Conservation (phyloP, 2,888 invertebrate genomes). For the Macropis europaea region DNA sequence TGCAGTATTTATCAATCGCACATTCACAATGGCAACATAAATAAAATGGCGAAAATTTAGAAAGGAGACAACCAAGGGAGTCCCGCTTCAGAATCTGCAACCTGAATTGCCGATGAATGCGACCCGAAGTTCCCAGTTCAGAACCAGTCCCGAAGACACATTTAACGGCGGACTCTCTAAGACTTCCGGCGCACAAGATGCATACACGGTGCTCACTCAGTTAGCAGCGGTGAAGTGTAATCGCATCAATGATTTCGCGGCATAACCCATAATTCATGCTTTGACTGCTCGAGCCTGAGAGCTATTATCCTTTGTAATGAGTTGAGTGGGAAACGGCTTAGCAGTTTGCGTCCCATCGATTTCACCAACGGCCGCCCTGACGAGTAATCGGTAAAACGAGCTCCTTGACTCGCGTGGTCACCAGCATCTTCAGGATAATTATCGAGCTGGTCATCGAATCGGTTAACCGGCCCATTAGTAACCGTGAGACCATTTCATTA, state of each 20-base stretch:
- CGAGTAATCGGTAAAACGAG: conserved; percentile 9
- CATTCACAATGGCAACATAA: no score
- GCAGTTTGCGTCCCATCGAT: conserved; percentile 48
- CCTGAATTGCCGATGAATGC: conserved; percentile 1
- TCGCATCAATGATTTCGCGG: conserved; percentile 28
- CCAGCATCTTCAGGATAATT: conserved; percentile 14
- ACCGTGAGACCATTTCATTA: conserved; percentile 37
- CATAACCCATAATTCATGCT: conserved; percentile 37
- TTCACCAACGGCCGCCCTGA: conserved; percentile 24
- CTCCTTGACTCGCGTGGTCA: neutral
- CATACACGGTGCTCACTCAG: neutral
- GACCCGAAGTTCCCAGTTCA: no score
- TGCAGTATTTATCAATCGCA: no score
- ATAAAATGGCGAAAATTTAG: no score
- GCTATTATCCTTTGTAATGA: conserved; percentile 61
- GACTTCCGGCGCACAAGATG: neutral
- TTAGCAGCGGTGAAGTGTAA: conserved; percentile 17
- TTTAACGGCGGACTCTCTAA: no score
- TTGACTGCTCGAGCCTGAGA: conserved; percentile 32
- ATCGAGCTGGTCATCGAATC: conserved; percentile 29
- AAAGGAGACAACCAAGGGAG: no score
- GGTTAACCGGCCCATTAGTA: conserved; percentile 21
- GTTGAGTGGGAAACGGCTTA: conserved; percentile 47
- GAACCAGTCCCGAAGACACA: neutral
- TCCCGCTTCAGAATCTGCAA: no score